A percentile compares a stretch with the other conserved stretches of the same genome.
Conservation (phyloP, 2,888 invertebrate genomes). For the Tiliacea citrago region DNA sequence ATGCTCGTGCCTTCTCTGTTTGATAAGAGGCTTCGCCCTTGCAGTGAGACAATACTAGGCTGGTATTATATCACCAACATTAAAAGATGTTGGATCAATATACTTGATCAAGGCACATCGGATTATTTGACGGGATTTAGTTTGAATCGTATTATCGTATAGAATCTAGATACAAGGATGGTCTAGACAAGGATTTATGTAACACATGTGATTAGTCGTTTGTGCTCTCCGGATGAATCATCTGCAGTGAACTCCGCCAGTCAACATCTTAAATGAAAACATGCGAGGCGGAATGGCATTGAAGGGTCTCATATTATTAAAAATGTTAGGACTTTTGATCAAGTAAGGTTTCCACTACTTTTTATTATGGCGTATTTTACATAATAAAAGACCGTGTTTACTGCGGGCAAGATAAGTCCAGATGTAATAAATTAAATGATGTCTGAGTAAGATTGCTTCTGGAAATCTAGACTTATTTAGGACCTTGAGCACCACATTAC, state of each 20-base stretch:
- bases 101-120: constrained; percentile 2
- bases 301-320: constrained; percentile 22
- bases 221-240: constrained; percentile 47
- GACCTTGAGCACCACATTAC: neutral
- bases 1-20: neutral
- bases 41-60: neutral
- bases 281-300: constrained; percentile 21
- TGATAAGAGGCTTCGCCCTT: neutral
- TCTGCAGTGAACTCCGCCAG: constrained; percentile 32
- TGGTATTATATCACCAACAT: constrained; percentile 4
- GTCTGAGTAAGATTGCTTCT: constrained; percentile 2
- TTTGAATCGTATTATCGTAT: constrained; percentile 10
- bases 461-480: constrained; percentile 15
- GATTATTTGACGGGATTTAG: constrained; percentile 19
- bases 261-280: constrained; percentile 32
- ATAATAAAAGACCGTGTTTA: constrained; percentile 17
- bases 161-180: constrained; percentile 32
- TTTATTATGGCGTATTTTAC: neutral
- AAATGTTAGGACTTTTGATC: neutral
- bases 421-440: neutral
- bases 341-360: neutral
- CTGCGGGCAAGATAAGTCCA: neutral
- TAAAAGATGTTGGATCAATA: constrained; percentile 30
- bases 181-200: constrained; percentile 53
- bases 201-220: constrained; percentile 42